These are phyloP conservation scores for Cinclus cinclus DNA, from an alignment of 2,113 vertebrate species.

Conservation along the genomic window DNA sequence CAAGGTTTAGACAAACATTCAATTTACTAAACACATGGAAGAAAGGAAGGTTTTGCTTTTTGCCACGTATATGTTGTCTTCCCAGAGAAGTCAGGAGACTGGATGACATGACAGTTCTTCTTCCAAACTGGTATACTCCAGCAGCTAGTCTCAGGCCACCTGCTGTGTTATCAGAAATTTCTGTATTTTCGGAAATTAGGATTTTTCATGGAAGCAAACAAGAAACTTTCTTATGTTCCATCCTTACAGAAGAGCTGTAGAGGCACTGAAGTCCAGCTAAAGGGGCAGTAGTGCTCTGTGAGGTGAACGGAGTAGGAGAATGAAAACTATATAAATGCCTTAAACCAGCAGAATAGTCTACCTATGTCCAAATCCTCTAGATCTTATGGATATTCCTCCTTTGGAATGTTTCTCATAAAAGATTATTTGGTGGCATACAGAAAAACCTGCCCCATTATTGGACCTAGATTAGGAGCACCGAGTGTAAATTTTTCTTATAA, in stretches of 20 bases:
- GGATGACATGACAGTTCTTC: neutral
- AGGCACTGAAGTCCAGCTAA: neutral
- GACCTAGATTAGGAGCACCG: neutral
- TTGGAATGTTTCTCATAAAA: neutral
- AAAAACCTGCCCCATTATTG: neutral
- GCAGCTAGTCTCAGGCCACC: neutral
- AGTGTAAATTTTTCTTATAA: neutral
- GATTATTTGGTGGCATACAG: neutral
- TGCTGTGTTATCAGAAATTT: neutral
- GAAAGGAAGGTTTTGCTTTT: neutral
- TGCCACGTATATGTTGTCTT: neutral
- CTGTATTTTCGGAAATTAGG: neutral
- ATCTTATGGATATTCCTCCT: neutral
- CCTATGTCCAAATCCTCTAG: neutral
- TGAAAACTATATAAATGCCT: neutral
- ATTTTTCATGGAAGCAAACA: neutral
- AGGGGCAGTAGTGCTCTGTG: neutral
- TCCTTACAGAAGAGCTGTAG: neutral
- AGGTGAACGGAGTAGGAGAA: neutral
- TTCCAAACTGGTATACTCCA: neutral
- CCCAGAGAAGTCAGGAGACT: neutral
- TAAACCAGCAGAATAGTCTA: neutral
- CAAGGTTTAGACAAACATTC: neutral
- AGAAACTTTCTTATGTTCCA: neutral
- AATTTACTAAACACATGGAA: neutral